Conservation (phyloP, 1,140 invertebrate genomes). For the Neodiprion lecontei region DNA sequence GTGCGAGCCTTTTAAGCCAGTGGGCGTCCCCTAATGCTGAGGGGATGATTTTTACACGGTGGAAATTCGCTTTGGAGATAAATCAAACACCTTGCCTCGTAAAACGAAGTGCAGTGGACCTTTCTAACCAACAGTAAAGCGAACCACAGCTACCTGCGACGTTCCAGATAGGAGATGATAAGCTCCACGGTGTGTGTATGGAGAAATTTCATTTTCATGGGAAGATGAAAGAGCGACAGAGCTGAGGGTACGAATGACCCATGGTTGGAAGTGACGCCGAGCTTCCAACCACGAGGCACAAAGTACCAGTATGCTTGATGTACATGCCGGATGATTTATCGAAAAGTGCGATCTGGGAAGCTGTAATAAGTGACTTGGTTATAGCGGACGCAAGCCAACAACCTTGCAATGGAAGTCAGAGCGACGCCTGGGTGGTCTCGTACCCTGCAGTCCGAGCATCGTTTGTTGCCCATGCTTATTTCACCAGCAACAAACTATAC, state of each 20-base stretch:
- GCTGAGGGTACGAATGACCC: too few relatives aligned
- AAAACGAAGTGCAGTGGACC: not conserved
- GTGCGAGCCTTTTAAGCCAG: too few relatives aligned
- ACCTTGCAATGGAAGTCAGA: not conserved
- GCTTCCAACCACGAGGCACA: not conserved
- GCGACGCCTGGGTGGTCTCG: not conserved
- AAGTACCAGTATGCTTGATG: not conserved
- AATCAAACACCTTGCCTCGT: not conserved
- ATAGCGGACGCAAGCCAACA: not conserved
- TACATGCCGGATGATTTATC: not conserved
- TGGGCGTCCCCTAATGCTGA: too few relatives aligned
- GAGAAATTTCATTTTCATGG: not conserved
- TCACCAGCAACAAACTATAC: not conserved
- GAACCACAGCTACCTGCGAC: not conserved
- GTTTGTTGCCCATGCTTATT: not conserved
- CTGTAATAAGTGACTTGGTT: conserved; percentile 4
- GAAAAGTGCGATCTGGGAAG: conserved; percentile 1
- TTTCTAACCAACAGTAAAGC: not conserved
- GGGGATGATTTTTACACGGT: too few relatives aligned
- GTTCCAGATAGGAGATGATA: not conserved
- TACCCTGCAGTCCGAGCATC: not conserved
- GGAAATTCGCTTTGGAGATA: not conserved
- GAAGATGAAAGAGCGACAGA: too few relatives aligned
- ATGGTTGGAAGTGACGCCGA: not conserved
- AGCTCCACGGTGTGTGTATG: not conserved